Base-by-base conservation (phyloP, 2,797 vertebrate species). In the Myotis findleyi region DNA sequence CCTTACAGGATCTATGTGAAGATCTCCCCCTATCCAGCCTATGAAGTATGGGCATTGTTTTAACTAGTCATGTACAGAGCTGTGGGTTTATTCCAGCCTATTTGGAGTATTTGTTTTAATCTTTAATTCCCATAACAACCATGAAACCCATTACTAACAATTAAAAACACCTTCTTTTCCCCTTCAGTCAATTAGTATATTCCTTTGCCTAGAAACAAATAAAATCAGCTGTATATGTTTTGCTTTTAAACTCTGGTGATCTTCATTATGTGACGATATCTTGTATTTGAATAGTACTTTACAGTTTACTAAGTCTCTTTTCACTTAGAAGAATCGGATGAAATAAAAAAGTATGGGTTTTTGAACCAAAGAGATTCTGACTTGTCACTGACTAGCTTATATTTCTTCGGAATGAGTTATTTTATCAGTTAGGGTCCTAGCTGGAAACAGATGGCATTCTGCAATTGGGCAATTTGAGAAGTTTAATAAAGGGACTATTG, bases 201-300 rank as follows among this genome's bases (percentile, higher is more conserved):
- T 79, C 49, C 66, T 85, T 93, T 62, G 44, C 57, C 64, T 77
- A 41, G 72, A 94, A 88, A 79, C 36, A 93, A 89, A 69, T 80
- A 89, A 89, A 82, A n/a, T 85, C 41, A 41, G 14, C 49, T 36
- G 14, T 68, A 89, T 86, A 89, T 86, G 51, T 86, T 94, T 93
- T 80, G 47, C 20, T 93, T 94, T 89, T 88, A 23, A 38, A 69
- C 51, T 71, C 33, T 55, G 5, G 14, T 73, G 33, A 23, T 41
- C 51, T 95, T 75, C 91, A 49, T 47, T 71, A 51, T 55, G 49
- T 77, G 53, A 75, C 16, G 64, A 44, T 57, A 91, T 76, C 17
- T 92, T 73, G 64, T 68, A 79, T 89, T 53, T 80, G 66, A 94
- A 57, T 25, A 47, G 16, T 51, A 80, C n/a, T 47, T 91, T 57